These are phyloP conservation scores for Palythoa grandiflora DNA, from an alignment of 92 coral and sea anemone genomes.

Conservation along the genomic window DNA sequence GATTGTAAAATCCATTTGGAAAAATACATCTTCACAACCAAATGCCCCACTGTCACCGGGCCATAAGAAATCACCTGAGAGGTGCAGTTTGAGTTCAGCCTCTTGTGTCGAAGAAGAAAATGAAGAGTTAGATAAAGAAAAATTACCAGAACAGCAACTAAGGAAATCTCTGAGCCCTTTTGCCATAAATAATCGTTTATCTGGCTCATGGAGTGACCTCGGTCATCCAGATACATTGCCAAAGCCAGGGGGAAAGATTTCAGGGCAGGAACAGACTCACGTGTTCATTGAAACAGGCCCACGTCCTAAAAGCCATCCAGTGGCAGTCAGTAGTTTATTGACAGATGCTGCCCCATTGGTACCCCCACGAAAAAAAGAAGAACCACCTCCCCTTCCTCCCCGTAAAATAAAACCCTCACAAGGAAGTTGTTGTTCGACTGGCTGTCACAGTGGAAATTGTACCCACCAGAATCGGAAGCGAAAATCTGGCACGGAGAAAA, in stretches of 20 bases:
- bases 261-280: constrained; percentile 7
- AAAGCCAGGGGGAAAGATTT: background rate
- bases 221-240: constrained; percentile 15
- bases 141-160: background rate
- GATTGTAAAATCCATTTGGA: constrained; percentile 61
- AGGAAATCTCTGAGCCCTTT: constrained; percentile 1
- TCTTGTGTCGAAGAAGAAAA: constrained; percentile 20
- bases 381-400: constrained; percentile 92
- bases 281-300: constrained; percentile 11
- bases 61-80: background rate
- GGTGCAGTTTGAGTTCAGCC: background rate
- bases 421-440: constrained; percentile 17
- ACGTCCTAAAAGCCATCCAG: background rate
- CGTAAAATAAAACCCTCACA: constrained; percentile 67
- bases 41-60: constrained; percentile 4
- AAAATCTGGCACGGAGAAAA: constrained; percentile 28
- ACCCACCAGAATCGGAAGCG: constrained; percentile 1
- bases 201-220: constrained; percentile 39
- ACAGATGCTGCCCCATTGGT: constrained; percentile 77
- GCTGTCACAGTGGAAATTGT: background rate
- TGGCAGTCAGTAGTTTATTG: background rate
- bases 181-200: background rate
- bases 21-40: constrained; percentile 58
- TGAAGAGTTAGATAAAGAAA: background rate
- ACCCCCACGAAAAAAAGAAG: constrained; percentile 87